Evolutionary conservation across 1,140 invertebrate species (phyloP).

Genomic region (Magallana angulata): DNA sequence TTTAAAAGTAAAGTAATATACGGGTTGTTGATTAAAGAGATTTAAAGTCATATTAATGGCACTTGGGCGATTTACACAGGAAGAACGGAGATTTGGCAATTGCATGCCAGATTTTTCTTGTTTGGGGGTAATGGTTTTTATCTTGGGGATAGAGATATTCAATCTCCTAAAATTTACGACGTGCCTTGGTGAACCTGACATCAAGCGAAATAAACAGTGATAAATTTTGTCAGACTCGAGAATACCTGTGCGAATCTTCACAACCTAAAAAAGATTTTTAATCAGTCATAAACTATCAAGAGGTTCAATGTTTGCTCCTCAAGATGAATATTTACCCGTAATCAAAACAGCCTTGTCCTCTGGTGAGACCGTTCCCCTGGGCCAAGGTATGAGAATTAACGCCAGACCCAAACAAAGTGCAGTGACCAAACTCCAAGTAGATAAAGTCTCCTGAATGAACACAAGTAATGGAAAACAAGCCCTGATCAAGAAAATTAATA

Average conservation of each 20-base stretch:
- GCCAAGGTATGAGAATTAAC: background rate
- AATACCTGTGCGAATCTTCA: background rate
- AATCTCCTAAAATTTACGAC: background rate
- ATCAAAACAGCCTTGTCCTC: constrained; percentile 61
- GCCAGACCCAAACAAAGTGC: constrained; percentile 17
- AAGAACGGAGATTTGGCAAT: background rate
- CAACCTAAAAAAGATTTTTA: background rate
- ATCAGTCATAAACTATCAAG: background rate
- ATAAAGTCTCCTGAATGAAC: background rate
- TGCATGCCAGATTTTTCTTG: background rate
- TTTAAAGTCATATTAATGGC: background rate
- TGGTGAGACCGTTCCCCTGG: constrained; percentile 16
- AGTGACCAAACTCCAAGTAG: background rate
- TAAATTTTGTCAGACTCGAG: constrained; percentile 13
- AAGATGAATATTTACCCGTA: constrained; percentile 58
- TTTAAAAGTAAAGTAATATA: background rate
- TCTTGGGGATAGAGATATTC: background rate
- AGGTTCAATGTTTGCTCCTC: background rate
- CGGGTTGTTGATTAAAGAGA: background rate
- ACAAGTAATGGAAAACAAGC: background rate
- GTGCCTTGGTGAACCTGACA: background rate
- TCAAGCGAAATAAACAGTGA: constrained; percentile 10
- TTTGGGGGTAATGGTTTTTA: background rate
- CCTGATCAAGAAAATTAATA: background rate
- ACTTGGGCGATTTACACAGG: background rate